phyloP scores from a whole-genome alignment of 2,113 vertebrate species.

The Solea solea region DNA sequence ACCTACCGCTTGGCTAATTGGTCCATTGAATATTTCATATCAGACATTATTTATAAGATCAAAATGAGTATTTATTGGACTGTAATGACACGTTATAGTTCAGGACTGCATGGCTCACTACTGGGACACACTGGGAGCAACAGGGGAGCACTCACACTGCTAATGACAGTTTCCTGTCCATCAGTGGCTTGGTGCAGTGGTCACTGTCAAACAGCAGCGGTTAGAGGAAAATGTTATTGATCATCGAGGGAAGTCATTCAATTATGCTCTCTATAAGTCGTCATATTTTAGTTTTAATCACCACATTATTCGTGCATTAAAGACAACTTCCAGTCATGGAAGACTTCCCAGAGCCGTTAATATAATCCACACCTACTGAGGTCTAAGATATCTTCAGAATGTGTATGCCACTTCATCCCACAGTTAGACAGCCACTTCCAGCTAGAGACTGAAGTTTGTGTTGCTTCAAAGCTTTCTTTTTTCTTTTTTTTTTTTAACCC shows the following conservation, averaged over 20 bases:
- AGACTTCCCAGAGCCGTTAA: not conserved
- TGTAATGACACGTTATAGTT: conserved; percentile 49
- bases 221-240: conserved; percentile 13
- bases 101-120: conserved; percentile 12
- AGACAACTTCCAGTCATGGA: not conserved
- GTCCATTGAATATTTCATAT: conserved; percentile 66
- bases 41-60: conserved; percentile 55
- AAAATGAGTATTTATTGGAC: conserved; percentile 49
- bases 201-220: conserved; percentile 34
- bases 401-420: too few relatives aligned
- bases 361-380: too few relatives aligned
- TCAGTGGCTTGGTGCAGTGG: conserved; percentile 48
- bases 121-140: conserved; percentile 26
- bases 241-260: conserved; percentile 12
- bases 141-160: conserved; percentile 31
- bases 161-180: conserved; percentile 59
- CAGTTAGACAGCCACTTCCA: too few relatives aligned
- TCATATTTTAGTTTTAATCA: conserved; percentile 16
- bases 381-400: too few relatives aligned
- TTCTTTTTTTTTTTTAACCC: too few relatives aligned
- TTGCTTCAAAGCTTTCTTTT: too few relatives aligned
- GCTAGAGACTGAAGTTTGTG: too few relatives aligned
- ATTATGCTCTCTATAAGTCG: conserved; percentile 10
- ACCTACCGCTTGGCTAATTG: conserved; percentile 61
- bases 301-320: conserved; percentile 15